A percentile compares a stretch with the other conserved stretches of the same genome.
Conservation (phyloP, 1,140 invertebrate genomes). For the Heliconius melpomene region DNA sequence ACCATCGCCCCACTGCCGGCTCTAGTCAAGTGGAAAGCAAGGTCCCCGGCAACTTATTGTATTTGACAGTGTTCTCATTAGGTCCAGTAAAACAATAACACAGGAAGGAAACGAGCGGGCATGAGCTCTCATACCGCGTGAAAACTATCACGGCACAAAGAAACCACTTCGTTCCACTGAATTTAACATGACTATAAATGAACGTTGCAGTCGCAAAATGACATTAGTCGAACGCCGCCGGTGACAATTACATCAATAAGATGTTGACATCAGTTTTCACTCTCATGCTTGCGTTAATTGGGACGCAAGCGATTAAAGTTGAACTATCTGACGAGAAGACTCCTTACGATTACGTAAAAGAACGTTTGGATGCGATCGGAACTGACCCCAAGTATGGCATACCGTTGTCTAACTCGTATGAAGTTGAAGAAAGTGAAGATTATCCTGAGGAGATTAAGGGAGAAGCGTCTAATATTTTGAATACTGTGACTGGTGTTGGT, state of each 20-base stretch:
- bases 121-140: conserved; percentile 54
- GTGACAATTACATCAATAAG: conserved; percentile 62
- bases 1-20: conserved; percentile 64
- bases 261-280: conserved; percentile 65
- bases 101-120: conserved; percentile 75
- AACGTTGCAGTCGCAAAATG: conserved; percentile 66
- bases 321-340: conserved; percentile 70
- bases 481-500: conserved; percentile 65
- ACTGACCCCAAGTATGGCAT: conserved; percentile 59
- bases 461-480: conserved; percentile 71
- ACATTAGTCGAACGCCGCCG: conserved; percentile 67
- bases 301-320: conserved; percentile 55
- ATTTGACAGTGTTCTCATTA: conserved; percentile 74
- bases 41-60: conserved; percentile 73
- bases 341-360: conserved; percentile 73
- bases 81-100: conserved; percentile 76
- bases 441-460: conserved; percentile 70
- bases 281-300: conserved; percentile 49
- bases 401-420: conserved; percentile 72
- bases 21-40: conserved; percentile 79
- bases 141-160: conserved; percentile 75
- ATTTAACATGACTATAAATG: conserved; percentile 77
- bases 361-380: conserved; percentile 63
- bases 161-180: conserved; percentile 71
- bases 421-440: conserved; percentile 77